phyloP scores from a whole-genome alignment of 2,113 vertebrate genomes.

The Pao palembangensis region DNA sequence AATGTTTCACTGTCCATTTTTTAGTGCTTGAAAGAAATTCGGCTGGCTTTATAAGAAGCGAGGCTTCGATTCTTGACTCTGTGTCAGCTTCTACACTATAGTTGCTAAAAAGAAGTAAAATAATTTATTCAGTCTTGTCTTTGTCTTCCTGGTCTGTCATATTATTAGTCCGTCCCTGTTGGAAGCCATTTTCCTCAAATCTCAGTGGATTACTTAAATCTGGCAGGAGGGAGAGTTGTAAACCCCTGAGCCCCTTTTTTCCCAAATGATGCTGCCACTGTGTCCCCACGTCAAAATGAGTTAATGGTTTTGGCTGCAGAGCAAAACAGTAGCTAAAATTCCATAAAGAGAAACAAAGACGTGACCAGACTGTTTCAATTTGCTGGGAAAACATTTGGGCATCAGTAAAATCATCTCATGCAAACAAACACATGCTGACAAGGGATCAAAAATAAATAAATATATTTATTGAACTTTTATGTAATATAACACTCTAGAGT shows the following conservation, averaged over 20 bases:
- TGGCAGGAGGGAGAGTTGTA: constrained; percentile 37
- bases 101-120: no score
- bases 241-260: constrained; percentile 40
- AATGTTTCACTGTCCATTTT: background rate
- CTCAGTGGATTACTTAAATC: constrained; percentile 47
- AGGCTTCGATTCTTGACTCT: background rate
- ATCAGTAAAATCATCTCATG: background rate
- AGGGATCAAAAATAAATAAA: constrained; percentile 14
- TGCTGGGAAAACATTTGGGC: background rate
- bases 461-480: background rate
- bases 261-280: constrained; percentile 51
- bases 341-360: constrained; percentile 33
- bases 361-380: constrained; percentile 21
- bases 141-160: constrained; percentile 43
- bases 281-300: constrained; percentile 47
- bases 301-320: constrained; percentile 48
- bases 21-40: background rate
- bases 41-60: no score
- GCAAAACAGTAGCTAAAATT: constrained; percentile 50
- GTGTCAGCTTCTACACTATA: background rate
- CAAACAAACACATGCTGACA: constrained; percentile 17
- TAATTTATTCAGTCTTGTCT: background rate
- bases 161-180: constrained; percentile 49
- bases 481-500: no score
- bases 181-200: constrained; percentile 49